A percentile compares a stretch with the other conserved stretches of the same genome.
These are phyloP conservation scores for Nanger granti DNA, from an alignment of 2,113 vertebrate genomes.

Conservation along the genomic window DNA sequence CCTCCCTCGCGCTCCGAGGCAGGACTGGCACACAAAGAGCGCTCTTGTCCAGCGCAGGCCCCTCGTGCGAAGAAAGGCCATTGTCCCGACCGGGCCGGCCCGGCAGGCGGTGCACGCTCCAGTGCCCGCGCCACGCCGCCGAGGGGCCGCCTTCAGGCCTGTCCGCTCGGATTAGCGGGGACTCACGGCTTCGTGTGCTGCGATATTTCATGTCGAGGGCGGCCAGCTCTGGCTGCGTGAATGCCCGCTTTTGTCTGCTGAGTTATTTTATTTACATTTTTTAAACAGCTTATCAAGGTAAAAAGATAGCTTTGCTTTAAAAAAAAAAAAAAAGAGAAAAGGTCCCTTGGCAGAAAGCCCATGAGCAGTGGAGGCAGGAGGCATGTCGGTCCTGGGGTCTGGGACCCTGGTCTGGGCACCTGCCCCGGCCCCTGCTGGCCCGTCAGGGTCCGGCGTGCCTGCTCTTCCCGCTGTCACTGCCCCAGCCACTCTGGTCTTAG, in stretches of 20 bases:
- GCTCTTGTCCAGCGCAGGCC: constrained; percentile 82
- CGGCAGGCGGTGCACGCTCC: constrained; percentile 81
- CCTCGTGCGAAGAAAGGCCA: constrained; percentile 77
- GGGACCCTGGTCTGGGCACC: not conserved
- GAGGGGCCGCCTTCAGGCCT: constrained; percentile 79
- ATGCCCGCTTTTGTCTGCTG: constrained; percentile 80
- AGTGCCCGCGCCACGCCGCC: constrained; percentile 74
- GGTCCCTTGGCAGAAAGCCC: constrained; percentile 69
- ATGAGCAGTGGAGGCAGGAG: constrained; percentile 56
- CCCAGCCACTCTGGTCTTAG: not conserved
- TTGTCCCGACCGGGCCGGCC: constrained; percentile 81
- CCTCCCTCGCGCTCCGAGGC: constrained; percentile 75
- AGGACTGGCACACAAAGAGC: constrained; percentile 78
- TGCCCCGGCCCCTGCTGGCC: not conserved
- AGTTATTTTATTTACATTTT: constrained; percentile 84
- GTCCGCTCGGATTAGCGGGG: constrained; percentile 82
- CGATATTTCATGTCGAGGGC: constrained; percentile 79
- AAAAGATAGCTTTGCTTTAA: constrained; percentile 76
- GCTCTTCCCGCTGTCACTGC: not conserved
- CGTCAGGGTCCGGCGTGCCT: fast-evolving
- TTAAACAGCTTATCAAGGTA: constrained; percentile 84
- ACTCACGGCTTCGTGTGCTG: constrained; percentile 78
- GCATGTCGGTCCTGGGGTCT: constrained; percentile 4
- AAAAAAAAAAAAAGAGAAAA: constrained; percentile 55
- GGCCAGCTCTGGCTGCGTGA: constrained; percentile 74